phyloP scores from a whole-genome alignment of 2,888 invertebrate genomes.

The Himalopsyche tibetana region DNA sequence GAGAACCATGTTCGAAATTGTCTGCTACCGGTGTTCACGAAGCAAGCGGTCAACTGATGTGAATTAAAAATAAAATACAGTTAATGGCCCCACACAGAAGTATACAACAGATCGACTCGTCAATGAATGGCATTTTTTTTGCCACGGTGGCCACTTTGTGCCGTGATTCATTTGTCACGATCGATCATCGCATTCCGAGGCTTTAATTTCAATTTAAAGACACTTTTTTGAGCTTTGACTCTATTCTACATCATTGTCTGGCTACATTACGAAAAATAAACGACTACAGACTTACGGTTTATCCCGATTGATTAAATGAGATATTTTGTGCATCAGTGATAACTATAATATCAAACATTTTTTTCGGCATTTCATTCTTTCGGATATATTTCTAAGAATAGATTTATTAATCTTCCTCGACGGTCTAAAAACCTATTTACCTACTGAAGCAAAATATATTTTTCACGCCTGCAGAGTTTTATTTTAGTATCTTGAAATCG shows the following conservation, averaged over 20 bases:
- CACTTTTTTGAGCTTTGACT: not conserved
- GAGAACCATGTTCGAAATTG: not conserved
- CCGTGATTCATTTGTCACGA: conserved; percentile 17
- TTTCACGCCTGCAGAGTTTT: too few relatives aligned
- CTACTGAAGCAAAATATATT: too few relatives aligned
- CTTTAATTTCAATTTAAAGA: conserved; percentile 25
- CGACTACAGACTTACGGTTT: not conserved
- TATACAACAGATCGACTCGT: not conserved
- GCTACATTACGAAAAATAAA: not conserved
- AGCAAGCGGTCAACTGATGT: not conserved
- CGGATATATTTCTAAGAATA: not conserved
- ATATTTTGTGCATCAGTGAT: not conserved
- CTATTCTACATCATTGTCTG: not conserved
- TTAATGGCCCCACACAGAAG: conserved; percentile 19
- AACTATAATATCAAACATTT: not conserved
- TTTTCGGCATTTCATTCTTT: not conserved
- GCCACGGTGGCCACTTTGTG: conserved; percentile 4
- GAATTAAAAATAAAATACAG: conserved; percentile 25
- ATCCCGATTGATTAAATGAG: not conserved
- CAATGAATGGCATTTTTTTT: not conserved
- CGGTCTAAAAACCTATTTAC: too few relatives aligned
- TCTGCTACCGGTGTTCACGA: conserved; percentile 12
- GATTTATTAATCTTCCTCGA: too few relatives aligned
- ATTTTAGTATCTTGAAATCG: too few relatives aligned
- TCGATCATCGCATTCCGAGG: conserved; percentile 19